Evolutionary conservation across 2,113 vertebrate genomes (phyloP), one percentile per base, ranked within the genome.

Genomic region (Hyperopisus bebe): DNA sequence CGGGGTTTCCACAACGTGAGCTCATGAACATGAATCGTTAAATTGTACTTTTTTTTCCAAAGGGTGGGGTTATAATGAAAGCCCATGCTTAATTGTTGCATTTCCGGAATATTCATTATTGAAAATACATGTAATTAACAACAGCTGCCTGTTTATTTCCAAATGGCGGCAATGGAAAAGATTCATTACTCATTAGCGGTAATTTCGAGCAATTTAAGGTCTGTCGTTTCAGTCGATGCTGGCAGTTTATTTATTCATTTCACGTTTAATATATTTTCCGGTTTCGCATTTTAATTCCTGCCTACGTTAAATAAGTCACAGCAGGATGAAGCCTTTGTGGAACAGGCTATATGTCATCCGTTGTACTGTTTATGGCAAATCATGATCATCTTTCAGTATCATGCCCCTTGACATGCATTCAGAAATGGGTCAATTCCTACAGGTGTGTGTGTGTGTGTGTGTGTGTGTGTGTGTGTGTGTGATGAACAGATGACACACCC

Each of bases 91-190:
- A 53, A 53, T 87, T 53, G 85, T 87, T 55, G 47, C 50, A 87
- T 87, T 87, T 53, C 85, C 11, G 85, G 47, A 87, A 31, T 87
- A 87, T 87, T 87, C 53, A 87, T 87, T 87, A 87, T 87, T 53
- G 50, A 87, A 87, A 87, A 53, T 87, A 87, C 53, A 35, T 87
- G 85, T 87, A 87, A 87, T 87, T 87, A 87, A 87, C 85, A 87
- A 55, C 85, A 87, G 85, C 50, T 87, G 85, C 50, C 85, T 53
- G 50, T 87, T 87, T 87, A 87, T 87, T 87, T 87, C 85, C 85
- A 1, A 35, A 53, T 87, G 39, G 44, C 44, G 9, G 82, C 82
- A 47, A 47, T 84, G 44, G 42, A 84, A 87, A 35, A 53, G 85
- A 87, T 87, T 87, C 85, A 87, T 87, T 87, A 17, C 85, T 87